Evolutionary conservation across 1,140 invertebrate species (phyloP), one percentile per base, ranked within the genome.

Genomic region (Bombus affinis): DNA sequence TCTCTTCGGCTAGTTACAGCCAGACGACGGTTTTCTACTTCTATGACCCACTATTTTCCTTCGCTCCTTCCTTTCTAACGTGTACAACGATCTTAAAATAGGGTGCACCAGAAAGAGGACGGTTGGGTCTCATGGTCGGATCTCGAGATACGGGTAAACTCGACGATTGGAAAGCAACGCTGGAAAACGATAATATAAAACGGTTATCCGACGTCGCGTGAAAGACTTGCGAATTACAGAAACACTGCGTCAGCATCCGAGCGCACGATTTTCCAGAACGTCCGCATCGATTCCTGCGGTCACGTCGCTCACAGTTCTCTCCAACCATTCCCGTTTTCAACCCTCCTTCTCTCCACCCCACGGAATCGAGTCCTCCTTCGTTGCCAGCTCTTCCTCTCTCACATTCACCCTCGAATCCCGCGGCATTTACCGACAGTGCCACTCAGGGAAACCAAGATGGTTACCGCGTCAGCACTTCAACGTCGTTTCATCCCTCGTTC

Each of bases 361-460:
- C 65, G 66, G 75, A 77, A 78, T 78, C 82, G 82, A 80, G 83
- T 68, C 81, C 59, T 83, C 76, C 83, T 80, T 66, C 65, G 71
- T 44, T 70, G 42, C 53, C 37, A 35, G 53, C 77, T 70, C 53
- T 70, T 87, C 82, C 71, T 71, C 86, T 53, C 44, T 62, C 65
- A 35, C 75, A 71, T 81, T 18, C 86, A 87, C 88, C 88, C 86
- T 66, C 82, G 83, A 79, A 82, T 85, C 81, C 78, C 81, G 73
- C 72, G 72, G 90, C 89, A 90, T 91, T 90, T 86, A 90, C 79
- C 87, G 79, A 71, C 85, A 89, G 87, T 90, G 82, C 89, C 90
- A 91, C 90, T 91, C 90, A 87, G 85, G 89, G 73, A 88, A 91
- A 86, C 88, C 82, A 89, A 89, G 75, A 91, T 89, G 88, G 90